Conservation (phyloP, 2,113 vertebrate genomes). For the Podarcis raffonei region DNA sequence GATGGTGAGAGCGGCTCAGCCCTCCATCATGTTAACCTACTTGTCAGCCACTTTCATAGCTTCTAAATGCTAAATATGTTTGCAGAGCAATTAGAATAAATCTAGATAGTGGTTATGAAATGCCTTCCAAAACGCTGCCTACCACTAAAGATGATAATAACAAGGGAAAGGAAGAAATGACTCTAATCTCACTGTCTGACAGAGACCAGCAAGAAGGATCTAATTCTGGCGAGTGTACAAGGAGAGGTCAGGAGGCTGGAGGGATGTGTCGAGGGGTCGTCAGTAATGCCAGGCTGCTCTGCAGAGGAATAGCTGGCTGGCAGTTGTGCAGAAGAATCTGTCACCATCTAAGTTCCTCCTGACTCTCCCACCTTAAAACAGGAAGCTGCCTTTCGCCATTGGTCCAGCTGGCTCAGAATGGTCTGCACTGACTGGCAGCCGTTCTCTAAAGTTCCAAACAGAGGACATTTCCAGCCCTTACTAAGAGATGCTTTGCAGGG, state of each 20-base stretch:
- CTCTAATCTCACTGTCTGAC: neutral
- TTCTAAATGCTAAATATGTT: slow-evolving; percentile 62
- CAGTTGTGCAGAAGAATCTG: neutral
- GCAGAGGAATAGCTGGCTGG: too few species aligned
- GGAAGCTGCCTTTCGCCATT: too few species aligned
- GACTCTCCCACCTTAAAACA: too few species aligned
- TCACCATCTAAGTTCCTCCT: neutral
- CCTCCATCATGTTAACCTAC: slow-evolving; percentile 64
- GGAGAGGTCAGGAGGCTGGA: neutral
- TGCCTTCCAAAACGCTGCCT: neutral
- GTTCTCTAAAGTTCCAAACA: too few species aligned
- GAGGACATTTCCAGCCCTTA: too few species aligned
- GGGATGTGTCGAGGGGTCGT: neutral
- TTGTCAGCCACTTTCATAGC: slow-evolving; percentile 60
- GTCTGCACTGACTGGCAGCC: too few species aligned
- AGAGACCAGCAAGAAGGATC: neutral
- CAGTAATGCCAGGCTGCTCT: too few species aligned
- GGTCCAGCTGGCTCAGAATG: too few species aligned
- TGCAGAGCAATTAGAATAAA: slow-evolving; percentile 65
- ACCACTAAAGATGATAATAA: neutral
- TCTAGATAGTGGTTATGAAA: slow-evolving; percentile 53
- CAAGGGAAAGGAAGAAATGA: neutral
- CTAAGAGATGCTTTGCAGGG: neutral
- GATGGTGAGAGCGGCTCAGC: slow-evolving; percentile 26
- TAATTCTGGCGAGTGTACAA: neutral